Evolutionary conservation across 2,797 vertebrate genomes (phyloP), one percentile per base, ranked within the genome.

Genomic region (Centroberyx gerrardi): DNA sequence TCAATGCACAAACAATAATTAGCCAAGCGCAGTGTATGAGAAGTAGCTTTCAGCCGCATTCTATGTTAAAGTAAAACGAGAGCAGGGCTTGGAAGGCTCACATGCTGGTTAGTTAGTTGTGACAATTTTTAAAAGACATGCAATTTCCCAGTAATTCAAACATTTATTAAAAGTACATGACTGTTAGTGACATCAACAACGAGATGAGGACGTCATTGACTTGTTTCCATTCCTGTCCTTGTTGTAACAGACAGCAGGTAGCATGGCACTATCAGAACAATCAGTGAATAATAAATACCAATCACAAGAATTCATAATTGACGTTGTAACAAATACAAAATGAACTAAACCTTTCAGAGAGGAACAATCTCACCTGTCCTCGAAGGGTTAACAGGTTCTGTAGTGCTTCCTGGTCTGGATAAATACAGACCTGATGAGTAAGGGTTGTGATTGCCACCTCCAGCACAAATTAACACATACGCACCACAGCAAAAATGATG

Each of bases 391-490:
- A 66, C 44, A 31, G 0, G 0, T 5, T 68, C 65, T 31, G 1
- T 36, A 9, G 8, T 17, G 44, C 63, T 28, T 77, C 76, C 59
- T 68, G 70, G 33, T 76, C 63, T 74, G 72, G 55, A 17, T 38
- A 60, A 48, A 63, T n/a, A 33, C 15, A 63, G 44, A 28, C 27
- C 42, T 68, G 33, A 44, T 61, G 63, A 81, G 49, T 65, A 51
- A 68, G 22, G 52, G 13, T 54, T 72, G 73, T 42, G 40, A 84
- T 68, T 42, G 40, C 48, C 84, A 86, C 78, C 81, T 84, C 77
- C 77, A 66, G 63, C 60, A 60, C 42, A 81, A 73, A 78, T 77
- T 27, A 77, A 60, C 67, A 83, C 73, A 38, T 80, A 81, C 54
- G 75, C 74, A 60, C 55, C 49, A 15, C 58, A 31, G 62, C 59